Evolutionary conservation across 2,113 vertebrate species (phyloP).

Genomic region (Thamnophis sirtalis): DNA sequence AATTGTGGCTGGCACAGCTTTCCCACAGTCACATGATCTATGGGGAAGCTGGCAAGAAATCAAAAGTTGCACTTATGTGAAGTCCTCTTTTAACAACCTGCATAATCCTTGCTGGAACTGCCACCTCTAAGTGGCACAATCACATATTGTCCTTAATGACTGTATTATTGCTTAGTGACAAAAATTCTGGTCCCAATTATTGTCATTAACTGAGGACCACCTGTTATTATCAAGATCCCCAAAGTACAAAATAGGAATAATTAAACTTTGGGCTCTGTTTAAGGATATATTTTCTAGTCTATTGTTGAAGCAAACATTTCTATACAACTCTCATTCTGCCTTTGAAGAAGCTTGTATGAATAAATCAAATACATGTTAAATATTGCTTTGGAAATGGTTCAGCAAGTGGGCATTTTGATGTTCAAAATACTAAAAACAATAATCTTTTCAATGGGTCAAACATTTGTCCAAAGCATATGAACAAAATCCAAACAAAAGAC

Average conservation of each 20-base stretch:
- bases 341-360: neutral
- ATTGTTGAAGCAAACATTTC: neutral
- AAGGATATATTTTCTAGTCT: neutral
- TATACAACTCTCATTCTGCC: neutral
- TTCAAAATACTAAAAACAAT: neutral
- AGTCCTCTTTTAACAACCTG: neutral
- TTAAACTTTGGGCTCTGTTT: neutral
- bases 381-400: neutral
- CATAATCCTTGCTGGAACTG: neutral
- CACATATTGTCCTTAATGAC: neutral
- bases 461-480: slow-evolving; percentile 4
- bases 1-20: neutral
- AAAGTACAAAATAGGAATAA: neutral
- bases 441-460: slow-evolving; percentile 6
- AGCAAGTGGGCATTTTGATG: neutral
- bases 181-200: neutral
- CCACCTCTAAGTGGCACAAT: neutral
- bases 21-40: neutral
- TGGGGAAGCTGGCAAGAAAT: neutral
- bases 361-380: neutral
- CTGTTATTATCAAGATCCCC: neutral
- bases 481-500: neutral
- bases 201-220: neutral
- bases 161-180: neutral
- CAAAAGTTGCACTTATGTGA: neutral